phyloP scores from a whole-genome alignment of 2,888 invertebrate species.

The Ernsta delagoae region DNA sequence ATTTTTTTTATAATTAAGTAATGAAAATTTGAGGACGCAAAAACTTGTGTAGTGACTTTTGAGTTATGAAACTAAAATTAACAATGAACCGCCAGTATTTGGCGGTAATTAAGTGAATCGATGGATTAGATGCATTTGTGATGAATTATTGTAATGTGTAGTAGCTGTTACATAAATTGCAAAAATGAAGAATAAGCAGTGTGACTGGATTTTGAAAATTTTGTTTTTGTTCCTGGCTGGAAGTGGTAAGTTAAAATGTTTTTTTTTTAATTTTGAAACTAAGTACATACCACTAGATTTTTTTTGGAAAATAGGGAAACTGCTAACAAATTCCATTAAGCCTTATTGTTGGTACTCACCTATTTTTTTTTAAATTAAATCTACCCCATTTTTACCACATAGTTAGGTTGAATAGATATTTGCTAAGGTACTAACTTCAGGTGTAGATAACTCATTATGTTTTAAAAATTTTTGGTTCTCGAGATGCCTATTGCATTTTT shows the following conservation, averaged over 20 bases:
- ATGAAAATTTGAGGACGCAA: slow-evolving; percentile 20
- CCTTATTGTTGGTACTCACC: too few relatives aligned
- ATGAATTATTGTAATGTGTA: slow-evolving; percentile 45
- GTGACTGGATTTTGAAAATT: slow-evolving; percentile 61
- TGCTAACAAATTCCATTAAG: too few relatives aligned
- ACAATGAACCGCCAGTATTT: slow-evolving; percentile 47
- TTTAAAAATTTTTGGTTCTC: too few relatives aligned
- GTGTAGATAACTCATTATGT: too few relatives aligned
- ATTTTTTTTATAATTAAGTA: slow-evolving; percentile 7
- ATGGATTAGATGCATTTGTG: slow-evolving; percentile 42
- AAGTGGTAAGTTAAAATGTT: slow-evolving; percentile 62
- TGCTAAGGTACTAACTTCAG: too few relatives aligned
- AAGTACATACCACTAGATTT: too few relatives aligned
- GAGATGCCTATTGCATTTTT: too few relatives aligned
- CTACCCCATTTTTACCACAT: too few relatives aligned
- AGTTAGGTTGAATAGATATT: too few relatives aligned
- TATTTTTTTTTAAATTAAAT: too few relatives aligned
- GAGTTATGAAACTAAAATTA: slow-evolving; percentile 47
- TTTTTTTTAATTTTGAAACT: background rate
- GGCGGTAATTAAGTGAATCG: slow-evolving; percentile 50
- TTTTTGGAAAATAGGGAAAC: too few relatives aligned
- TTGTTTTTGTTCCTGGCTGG: slow-evolving; percentile 59
- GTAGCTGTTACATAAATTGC: slow-evolving; percentile 50
- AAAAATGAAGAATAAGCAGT: slow-evolving; percentile 66
- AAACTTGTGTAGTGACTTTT: slow-evolving; percentile 43